phyloP scores from a whole-genome alignment of 2,797 vertebrate genomes.

The Crenuchus spilurus region DNA sequence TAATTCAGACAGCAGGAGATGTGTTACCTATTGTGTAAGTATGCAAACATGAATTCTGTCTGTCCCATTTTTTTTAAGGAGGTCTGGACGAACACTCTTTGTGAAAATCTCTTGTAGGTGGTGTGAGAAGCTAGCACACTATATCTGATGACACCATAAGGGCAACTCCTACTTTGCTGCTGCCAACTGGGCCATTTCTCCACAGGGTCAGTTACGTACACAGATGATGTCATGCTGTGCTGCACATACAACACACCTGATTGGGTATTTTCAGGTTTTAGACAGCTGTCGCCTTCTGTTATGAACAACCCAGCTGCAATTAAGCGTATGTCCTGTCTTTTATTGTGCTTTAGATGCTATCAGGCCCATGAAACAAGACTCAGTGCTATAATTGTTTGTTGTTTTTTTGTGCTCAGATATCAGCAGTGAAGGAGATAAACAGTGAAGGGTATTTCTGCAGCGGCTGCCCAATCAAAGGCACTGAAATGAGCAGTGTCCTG shows the following conservation, averaged over 20 bases:
- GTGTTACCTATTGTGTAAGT: no score
- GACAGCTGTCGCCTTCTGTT: not conserved
- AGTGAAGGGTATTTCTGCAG: not conserved
- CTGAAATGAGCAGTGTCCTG: constrained; percentile 22
- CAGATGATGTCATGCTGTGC: constrained; percentile 22
- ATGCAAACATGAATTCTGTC: no score
- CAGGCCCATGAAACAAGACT: not conserved
- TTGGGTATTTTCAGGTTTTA: not conserved
- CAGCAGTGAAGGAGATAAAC: not conserved
- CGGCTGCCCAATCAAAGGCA: constrained; percentile 1
- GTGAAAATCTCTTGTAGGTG: no score
- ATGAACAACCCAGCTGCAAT: not conserved
- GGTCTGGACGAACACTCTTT: no score
- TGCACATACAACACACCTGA: constrained; percentile 1
- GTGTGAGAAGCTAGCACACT: not conserved
- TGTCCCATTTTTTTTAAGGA: no score
- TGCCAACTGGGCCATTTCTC: constrained; percentile 41
- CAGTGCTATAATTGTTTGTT: not conserved
- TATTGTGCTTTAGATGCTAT: not conserved
- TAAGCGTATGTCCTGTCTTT: not conserved
- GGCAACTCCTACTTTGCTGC: not conserved
- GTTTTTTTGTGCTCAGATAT: constrained; percentile 14
- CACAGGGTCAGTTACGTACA: not conserved
- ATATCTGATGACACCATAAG: constrained; percentile 31
- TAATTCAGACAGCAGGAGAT: no score